Evolutionary conservation across 2,113 vertebrate genomes (phyloP).

Genomic region (Amphiprion percula): DNA sequence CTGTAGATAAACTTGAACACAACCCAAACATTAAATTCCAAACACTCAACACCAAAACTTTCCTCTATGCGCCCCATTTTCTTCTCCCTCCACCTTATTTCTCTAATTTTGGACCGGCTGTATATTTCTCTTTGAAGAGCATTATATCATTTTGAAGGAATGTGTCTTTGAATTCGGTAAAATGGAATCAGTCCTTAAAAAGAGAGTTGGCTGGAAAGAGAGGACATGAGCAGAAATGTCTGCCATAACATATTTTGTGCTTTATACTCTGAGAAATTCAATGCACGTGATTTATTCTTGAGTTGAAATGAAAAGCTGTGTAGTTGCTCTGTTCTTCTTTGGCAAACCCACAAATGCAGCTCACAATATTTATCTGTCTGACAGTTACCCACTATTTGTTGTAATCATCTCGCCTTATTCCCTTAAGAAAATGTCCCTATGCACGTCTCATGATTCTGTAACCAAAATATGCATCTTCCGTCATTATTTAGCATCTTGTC

Average conservation of each 20-base stretch:
- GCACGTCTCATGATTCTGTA: too few relatives aligned
- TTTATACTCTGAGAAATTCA: background rate
- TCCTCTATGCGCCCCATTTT: background rate
- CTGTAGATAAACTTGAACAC: too few relatives aligned
- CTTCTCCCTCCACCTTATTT: background rate
- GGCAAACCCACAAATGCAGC: too few relatives aligned
- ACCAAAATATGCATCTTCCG: background rate
- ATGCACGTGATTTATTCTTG: background rate
- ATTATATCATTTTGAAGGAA: slow-evolving; percentile 32
- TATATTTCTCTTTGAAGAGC: slow-evolving; percentile 29
- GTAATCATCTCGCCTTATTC: too few relatives aligned
- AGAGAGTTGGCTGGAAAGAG: background rate
- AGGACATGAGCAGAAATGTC: slow-evolving; percentile 6
- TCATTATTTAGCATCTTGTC: background rate
- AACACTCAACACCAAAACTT: too few relatives aligned
- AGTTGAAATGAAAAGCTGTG: background rate
- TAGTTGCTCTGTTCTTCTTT: too few relatives aligned
- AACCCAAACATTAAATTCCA: too few relatives aligned
- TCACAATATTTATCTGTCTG: too few relatives aligned
- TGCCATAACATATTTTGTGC: background rate
- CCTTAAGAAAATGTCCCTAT: background rate
- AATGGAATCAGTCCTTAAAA: slow-evolving; percentile 12
- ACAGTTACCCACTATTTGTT: too few relatives aligned
- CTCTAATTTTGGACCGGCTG: background rate
- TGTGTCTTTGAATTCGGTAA: slow-evolving; percentile 13